Base-by-base conservation (phyloP, 1,140 invertebrate genomes). In the Drosophila lini region DNA sequence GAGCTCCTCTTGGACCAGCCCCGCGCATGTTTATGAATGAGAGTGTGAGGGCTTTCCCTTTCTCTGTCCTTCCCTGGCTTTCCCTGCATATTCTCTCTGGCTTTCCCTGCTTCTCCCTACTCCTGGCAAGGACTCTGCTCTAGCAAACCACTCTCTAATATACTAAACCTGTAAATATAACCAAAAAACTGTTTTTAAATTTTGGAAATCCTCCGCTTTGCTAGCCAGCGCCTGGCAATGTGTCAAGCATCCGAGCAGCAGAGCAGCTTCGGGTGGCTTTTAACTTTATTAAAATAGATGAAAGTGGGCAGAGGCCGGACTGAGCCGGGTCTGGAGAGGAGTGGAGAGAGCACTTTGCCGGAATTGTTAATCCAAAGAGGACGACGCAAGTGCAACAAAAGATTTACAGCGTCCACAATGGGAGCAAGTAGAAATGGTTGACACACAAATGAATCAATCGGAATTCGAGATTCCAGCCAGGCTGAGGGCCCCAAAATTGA, bases 221-320 rank as follows among this genome's bases (percentile, higher is more conserved):
- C 41, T 28, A 48, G 48, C 47, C 53, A 58, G 22, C 36, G 59
- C 38, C 70, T 81, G 80, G 62, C 80, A 75, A 56, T 65, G 63
- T 75, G 76, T 69, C 80, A 80, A 82, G 70, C 70, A 31, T 48
- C 53, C 40, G 22, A 57, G 19, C 34, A 19, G 53, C 58, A 61
- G 50, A 41, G 32, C 36, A 60, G 42, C 64, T 85, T 71, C 28
- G 64, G 78, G 68, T 78, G 75, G 81, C 79, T 85, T 86, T 85
- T 74, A 86, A 85, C 74, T 81, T 75, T 86, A 81, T 86, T 86
- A 79, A 82, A 85, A 79, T 78, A 78, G 69, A 74, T 78, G 40
- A 86, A 81, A 58, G 45, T 58, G 73, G 74, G 58, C 71, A 42
- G 22, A 53, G 44, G 44, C 48, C 36, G 28, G 44, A 25, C 31